Evolutionary conservation across 64 coral and sea anemone species (phyloP), one percentile per base, ranked within the genome.

Genomic region (Cladopsammia gracilis): DNA sequence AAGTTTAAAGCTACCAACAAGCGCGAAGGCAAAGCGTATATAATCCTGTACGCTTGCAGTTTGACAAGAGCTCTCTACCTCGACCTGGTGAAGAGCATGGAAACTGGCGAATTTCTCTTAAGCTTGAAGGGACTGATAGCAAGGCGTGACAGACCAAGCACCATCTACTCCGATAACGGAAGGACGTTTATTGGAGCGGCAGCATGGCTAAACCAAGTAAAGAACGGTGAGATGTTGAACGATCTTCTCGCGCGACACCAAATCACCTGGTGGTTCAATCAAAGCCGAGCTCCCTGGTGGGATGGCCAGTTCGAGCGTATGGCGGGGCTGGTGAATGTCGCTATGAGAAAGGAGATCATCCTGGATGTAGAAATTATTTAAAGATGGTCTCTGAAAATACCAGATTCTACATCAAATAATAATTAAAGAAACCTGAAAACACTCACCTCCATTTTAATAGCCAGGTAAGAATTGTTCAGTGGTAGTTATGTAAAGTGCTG

Each of bases 181-280:
- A 44, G 82, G 68, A 69, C 82, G 4, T 85, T 85, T 26, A 60
- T 85, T 60, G 59, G 82, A 85, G 82, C 82, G 16, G 82, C 82
- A 34, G 48, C 48, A 26, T 82, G 78, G 78, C 13, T 82, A 20
- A 48, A 58, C 15, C 24, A 52, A 53, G 78, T 60, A 20, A 54
- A 51, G 78, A 45, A 60, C 25, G 49, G 49, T 15, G 78, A 82
- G 78, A 82, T 16, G 4, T 25, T 82, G 11, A 52, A 82, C 48
- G 56, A 48, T 51, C 59, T 54, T 25, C 78, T 82, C 16, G 78
- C 78, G 14, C 48, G 56, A 58, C 78, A 82, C 48, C 60, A 84
- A 56, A 56, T 56, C 52, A 56, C 52, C 6, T 56, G 52, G 52
- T 1, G 11, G 52, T 56, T 56, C 52, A 56, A 56, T 11, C 52